Conservation (phyloP, 2,888 invertebrate genomes). For the Yponomeuta cagnagella region DNA sequence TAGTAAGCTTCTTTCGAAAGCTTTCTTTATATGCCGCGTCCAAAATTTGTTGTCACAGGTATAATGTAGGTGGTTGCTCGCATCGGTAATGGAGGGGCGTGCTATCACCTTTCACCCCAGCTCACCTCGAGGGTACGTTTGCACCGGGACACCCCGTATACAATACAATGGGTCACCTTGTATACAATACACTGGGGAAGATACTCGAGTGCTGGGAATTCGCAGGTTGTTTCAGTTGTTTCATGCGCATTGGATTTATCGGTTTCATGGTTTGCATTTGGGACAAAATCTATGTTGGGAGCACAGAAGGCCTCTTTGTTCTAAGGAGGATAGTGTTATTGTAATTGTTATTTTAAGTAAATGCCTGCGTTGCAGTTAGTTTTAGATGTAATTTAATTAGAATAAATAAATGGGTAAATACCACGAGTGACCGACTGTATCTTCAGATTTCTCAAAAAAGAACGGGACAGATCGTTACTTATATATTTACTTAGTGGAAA, state of each 20-base stretch:
- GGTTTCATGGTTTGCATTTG: neutral
- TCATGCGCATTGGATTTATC: neutral
- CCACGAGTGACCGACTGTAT: too few relatives aligned
- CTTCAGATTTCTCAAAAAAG: too few relatives aligned
- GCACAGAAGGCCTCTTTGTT: too few relatives aligned
- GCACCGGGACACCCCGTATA: neutral
- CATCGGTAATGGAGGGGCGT: slow-evolving; percentile 26
- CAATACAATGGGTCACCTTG: too few relatives aligned
- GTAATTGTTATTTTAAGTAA: too few relatives aligned
- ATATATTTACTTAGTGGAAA: too few relatives aligned
- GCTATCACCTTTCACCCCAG: slow-evolving; percentile 24
- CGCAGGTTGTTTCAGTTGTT: neutral
- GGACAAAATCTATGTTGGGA: too few relatives aligned
- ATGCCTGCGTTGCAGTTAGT: too few relatives aligned
- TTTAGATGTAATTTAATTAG: too few relatives aligned
- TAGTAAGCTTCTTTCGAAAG: neutral
- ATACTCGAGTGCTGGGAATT: neutral
- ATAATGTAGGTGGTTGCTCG: neutral
- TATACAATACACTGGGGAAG: neutral
- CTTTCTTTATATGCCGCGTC: neutral
- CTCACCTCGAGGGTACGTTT: slow-evolving; percentile 21
- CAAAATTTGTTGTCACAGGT: neutral
- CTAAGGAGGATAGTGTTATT: too few relatives aligned
- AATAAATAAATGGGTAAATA: too few relatives aligned
- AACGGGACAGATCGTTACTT: too few relatives aligned